phyloP scores from a whole-genome alignment of 1,140 invertebrate genomes.

The Bombus turneri region DNA sequence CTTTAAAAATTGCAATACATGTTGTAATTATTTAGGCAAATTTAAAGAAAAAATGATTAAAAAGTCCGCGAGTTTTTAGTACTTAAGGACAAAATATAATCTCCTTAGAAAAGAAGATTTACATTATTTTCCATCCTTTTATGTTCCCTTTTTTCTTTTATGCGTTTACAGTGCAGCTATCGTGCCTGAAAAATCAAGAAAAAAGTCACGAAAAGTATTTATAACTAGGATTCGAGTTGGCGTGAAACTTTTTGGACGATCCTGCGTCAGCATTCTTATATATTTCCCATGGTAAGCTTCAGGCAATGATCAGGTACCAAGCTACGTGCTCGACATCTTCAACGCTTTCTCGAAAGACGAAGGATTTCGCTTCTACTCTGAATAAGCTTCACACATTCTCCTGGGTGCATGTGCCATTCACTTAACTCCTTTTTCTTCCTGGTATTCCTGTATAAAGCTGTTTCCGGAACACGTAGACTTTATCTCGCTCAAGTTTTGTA shows the following conservation, averaged over 20 bases:
- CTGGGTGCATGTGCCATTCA: slow-evolving; percentile 21
- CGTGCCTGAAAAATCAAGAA: neutral
- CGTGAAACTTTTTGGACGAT: slow-evolving; percentile 23
- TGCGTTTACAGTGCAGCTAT: neutral
- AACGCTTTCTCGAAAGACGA: slow-evolving; percentile 25
- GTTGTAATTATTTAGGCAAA: neutral
- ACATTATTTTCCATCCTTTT: neutral
- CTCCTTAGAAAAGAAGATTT: neutral
- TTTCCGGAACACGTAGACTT: slow-evolving; percentile 27
- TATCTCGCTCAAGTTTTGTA: slow-evolving; percentile 26
- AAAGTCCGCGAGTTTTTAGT: neutral
- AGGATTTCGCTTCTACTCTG: slow-evolving; percentile 49
- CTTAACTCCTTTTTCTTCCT: slow-evolving; percentile 5
- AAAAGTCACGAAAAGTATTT: too few species aligned
- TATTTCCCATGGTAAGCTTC: slow-evolving; percentile 22
- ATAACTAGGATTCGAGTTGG: neutral
- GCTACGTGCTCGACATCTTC: slow-evolving; percentile 52
- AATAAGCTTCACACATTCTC: slow-evolving; percentile 51
- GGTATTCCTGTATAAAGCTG: neutral
- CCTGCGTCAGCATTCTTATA: slow-evolving; percentile 15
- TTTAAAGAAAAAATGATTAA: neutral
- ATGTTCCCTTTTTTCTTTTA: neutral
- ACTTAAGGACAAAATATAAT: too few species aligned
- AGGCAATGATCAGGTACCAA: slow-evolving; percentile 50
- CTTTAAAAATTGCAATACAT: neutral